Base-by-base conservation (phyloP, 2,113 vertebrate species). In the Arenaria interpres region DNA sequence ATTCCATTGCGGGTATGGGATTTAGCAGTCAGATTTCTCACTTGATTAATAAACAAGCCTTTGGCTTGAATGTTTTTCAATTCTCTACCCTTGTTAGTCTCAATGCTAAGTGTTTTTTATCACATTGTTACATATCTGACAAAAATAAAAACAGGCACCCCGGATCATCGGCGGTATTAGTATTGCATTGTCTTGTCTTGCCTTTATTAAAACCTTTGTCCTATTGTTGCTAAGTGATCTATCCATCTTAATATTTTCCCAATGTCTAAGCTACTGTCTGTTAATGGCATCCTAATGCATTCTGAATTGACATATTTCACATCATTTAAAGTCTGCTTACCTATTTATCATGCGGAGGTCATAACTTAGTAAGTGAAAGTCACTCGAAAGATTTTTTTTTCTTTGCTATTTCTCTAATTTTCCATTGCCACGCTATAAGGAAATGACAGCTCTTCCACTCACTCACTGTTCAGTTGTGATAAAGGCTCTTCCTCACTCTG, bases 161-260 rank as follows among this genome's bases (percentile, higher is more conserved):
- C 1, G 3, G 51, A 60, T 92, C 30, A 3, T 35, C 3, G 6
- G 46, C 54, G 43, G 80, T 60, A 41, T 91, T 86, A 57, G 51
- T 73, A 37, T 91, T 7, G 8, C 35, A 39, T 85, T 90, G 81
- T 80, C 86, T 94, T 67, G 81, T 63, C 12, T 41, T 79, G 92
- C 75, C 81, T 96, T 92, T 96, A 96, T 95, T 97, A 96, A 96
- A 96, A 88, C 84, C 89, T 68, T 90, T 95, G 94, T 97, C 95
- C 95, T 76, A 87, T 95, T 95, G 92, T 96, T 97, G 89, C 87
- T 96, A 95, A 97, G 94, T 97, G 95, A 93, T 95, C 96, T 92
- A 95, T 97, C 91, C 94, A 88, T 96, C 96, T 97, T 96, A 91
- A 96, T 97, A 93, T 96, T 97, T 97, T 95, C 93, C 88, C 21